A percentile compares a stretch with the other conserved stretches of the same genome.
These are phyloP conservation scores for Coreoperca whiteheadi DNA, from an alignment of 2,113 vertebrate genomes.

Conservation along the genomic window DNA sequence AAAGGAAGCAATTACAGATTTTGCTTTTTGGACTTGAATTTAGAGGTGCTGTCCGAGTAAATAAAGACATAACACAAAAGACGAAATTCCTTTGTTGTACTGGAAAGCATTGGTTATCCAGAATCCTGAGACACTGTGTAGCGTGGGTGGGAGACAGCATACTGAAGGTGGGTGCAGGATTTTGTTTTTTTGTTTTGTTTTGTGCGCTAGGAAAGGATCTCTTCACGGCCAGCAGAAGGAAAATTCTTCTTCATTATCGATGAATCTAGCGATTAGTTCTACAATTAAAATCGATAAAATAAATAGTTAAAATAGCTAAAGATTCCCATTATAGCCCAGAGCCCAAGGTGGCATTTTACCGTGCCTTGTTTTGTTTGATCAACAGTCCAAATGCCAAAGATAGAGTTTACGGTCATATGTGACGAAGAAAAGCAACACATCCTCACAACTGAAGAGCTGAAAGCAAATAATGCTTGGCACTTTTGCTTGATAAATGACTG, in stretches of 20 bases:
- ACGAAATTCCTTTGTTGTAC: constrained; percentile 10
- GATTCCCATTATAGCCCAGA: not conserved
- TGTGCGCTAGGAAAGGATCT: constrained; percentile 11
- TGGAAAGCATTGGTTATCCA: constrained; percentile 11
- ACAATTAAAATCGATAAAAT: not conserved
- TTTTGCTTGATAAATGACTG: not conserved
- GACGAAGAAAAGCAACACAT: not conserved
- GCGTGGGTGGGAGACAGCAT: constrained; percentile 42
- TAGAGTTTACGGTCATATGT: not conserved
- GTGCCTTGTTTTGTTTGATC: not conserved
- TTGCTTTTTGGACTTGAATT: constrained; percentile 1
- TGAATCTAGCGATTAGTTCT: not conserved
- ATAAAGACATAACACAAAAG: constrained; percentile 1
- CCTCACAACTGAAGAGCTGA: not conserved
- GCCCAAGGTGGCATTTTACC: not conserved
- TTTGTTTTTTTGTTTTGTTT: not conserved
- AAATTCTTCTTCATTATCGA: not conserved
- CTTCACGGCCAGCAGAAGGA: constrained; percentile 22
- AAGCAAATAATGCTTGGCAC: not conserved
- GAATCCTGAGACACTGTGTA: constrained; percentile 22
- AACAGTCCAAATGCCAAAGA: not conserved
- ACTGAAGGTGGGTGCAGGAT: constrained; percentile 45
- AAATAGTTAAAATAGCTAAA: not conserved
- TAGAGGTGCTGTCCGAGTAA: not conserved
- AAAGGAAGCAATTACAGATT: not conserved